Base-by-base conservation (phyloP, 2,888 invertebrate genomes). In the Limnephilus marmoratus region DNA sequence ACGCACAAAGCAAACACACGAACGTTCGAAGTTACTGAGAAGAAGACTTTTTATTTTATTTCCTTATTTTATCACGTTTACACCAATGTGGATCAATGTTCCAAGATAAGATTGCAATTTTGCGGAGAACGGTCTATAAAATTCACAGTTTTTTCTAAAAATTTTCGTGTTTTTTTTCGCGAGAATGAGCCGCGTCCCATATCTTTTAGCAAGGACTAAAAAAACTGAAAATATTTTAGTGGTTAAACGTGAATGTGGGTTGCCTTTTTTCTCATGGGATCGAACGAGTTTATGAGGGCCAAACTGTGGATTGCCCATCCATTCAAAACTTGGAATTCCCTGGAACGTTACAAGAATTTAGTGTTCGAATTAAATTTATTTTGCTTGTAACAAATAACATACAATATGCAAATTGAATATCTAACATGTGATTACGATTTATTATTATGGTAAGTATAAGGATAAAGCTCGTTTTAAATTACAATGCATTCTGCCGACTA, bases 31-130 rank as follows among this genome's bases (percentile, higher is more conserved):
- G 13, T n/a, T 86, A 9, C 29, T 13, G 29, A 13, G 41, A n/a
- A 85, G 41, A 5, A 45, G 45, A n/a, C 29, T 15, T 29, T 31
- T n/a, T 45, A 45, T 86, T 86, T 86, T 86, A 86, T 86, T 86
- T 86, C 29, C 86, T 45, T 86, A n/a, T 86, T 24, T 45, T 86
- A 45, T 86, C 86, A 53, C 86, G 86, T 86, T 86, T 86, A 86
- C 86, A 49, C 85, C 85, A 41, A 85, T 49, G 45, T 29, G 86
- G 86, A 86, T 86, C 86, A 86, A 86, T 86, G 86, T 86, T 53
- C 29, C n/a, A 41, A 31, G 86, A 49, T 13, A 86, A 29, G 45
- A 49, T 45, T 86, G 86, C 86, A 86, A 86, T 49, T 41, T n/a
- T n/a, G 24, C 11, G 85, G 85, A 45, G 24, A 85, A 41, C 18